Base-by-base conservation (phyloP, 2,888 invertebrate species). In the Arctia plantaginis region DNA sequence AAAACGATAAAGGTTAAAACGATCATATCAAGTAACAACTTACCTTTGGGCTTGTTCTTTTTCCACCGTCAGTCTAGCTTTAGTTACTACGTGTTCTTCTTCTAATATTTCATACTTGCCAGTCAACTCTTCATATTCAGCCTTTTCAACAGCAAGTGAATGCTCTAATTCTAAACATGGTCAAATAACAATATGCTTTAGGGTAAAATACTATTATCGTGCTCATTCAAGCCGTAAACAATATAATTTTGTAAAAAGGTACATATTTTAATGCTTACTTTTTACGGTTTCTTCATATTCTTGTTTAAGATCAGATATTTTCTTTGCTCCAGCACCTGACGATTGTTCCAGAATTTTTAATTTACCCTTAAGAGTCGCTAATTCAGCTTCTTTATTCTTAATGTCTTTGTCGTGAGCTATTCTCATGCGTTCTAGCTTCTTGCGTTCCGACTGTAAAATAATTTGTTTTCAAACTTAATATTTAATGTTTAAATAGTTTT, bases 61-160 rank as follows among this genome's bases (percentile, higher is more conserved):
- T 90, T 98, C 98, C 74, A 97, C 97, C 8, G 98, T 97, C 7
- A 98, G 93, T 89, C 98, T 97, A 13, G 98, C 97, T 92, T 98
- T 98, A 78, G 97, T 97, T 0, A 98, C 97, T 0, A 98, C 98
- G 83, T 98, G 98, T 87, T 98, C 98, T 90, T 98, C 98, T 89
- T 98, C 98, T 59, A 99, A 92, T 77, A 97, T 96, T 90, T 98
- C 98, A 92, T 98, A 98, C 91, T 98, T 98, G 30, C 97, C 96
- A 47, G 98, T 98, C 72, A 99, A 94, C 84, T 98, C 98, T 69
- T 98, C 97, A 88, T 97, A 98, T 81, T 98, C 97, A 80, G 97
- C 97, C 80, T 96, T 97, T 88, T 97, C 97, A 69, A 95, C 96
- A 33, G 96, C 96, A 62, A 98, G 88, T 47, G 97, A 96, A 83